phyloP scores from a whole-genome alignment of 2,888 invertebrate genomes.

The Chesias legatella region DNA sequence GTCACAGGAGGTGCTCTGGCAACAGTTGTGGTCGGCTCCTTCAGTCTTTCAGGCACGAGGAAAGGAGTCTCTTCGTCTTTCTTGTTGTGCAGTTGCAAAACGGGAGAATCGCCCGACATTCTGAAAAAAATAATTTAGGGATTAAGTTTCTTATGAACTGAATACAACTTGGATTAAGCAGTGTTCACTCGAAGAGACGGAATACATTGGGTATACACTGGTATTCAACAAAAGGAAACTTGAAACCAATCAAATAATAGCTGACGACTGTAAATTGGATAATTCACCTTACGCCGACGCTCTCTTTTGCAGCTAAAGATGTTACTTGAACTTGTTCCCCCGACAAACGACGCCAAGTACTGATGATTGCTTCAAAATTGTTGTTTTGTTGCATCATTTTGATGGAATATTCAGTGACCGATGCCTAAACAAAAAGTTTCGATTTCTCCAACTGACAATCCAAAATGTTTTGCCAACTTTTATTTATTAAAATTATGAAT shows the following conservation, averaged over 20 bases:
- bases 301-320: constrained; percentile 30
- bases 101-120: constrained; percentile 67
- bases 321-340: constrained; percentile 43
- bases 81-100: constrained; percentile 52
- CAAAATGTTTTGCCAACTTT: too few relatives aligned
- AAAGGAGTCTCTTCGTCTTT: constrained; percentile 58
- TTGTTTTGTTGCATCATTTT: constrained; percentile 64
- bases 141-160: constrained; percentile 7
- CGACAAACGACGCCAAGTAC: constrained; percentile 70
- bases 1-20: constrained; percentile 32
- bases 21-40: constrained; percentile 35
- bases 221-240: constrained; percentile 25
- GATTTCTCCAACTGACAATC: not conserved
- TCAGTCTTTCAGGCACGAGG: constrained; percentile 45
- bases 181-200: not conserved
- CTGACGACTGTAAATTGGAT: constrained; percentile 18
- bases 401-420: constrained; percentile 16
- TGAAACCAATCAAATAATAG: constrained; percentile 27
- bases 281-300: constrained; percentile 58
- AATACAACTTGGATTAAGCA: not conserved
- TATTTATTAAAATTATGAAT: not conserved
- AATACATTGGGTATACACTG: too few relatives aligned
- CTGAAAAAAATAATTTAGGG: constrained; percentile 40
- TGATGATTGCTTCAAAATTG: constrained; percentile 68
- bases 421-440: constrained; percentile 27